Base-by-base conservation (phyloP, 2,888 invertebrate species). In the Morinoia aosen region DNA sequence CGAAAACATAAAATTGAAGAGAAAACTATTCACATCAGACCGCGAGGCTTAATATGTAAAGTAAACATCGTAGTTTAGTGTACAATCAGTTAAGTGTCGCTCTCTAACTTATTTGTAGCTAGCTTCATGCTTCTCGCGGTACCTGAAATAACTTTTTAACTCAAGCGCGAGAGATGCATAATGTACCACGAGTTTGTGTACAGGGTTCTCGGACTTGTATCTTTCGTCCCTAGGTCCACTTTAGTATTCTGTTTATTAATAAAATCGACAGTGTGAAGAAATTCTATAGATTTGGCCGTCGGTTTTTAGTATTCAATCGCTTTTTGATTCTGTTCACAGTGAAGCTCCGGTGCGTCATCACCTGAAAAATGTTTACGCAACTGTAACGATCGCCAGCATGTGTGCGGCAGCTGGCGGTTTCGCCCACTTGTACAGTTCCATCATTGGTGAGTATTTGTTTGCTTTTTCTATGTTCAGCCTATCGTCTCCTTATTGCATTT, bases 311-410 rank as follows among this genome's bases (percentile, higher is more conserved):
- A 33, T 76, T 76, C 76, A 76, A 19, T 76, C 8, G 33, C 76
- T 33, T 0, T 10, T 90, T 90, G 39, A 90, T 48, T 90, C 33
- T 40, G 39, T 90, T 48, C 90, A 48, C 97, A 99, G 99, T 97
- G 99, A 99, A 97, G 98, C 98, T 64, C 98, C 98, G 97, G 98
- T 99, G 88, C 98, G 98, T 97, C 98, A 98, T 97, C 99, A 99
- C 97, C 98, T 99, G 97, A 98, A 99, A 97, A 99, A 99, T 98
- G 99, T 99, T 25, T 99, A 99, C 97, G 98, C 98, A 96, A 98
- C 99, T 97, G 98, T 99, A 97, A 98, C 99, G 95, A 98, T 99
- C 97, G 98, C 99, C 8, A 98, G 99, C 97, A 96, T 98, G 95
- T 97, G 98, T 61, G 99, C 99, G 39, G 98, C 98, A 16, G 98